These are phyloP conservation scores for Matsumurasca onukii DNA, from an alignment of 1,140 invertebrate species.

Conservation along the genomic window DNA sequence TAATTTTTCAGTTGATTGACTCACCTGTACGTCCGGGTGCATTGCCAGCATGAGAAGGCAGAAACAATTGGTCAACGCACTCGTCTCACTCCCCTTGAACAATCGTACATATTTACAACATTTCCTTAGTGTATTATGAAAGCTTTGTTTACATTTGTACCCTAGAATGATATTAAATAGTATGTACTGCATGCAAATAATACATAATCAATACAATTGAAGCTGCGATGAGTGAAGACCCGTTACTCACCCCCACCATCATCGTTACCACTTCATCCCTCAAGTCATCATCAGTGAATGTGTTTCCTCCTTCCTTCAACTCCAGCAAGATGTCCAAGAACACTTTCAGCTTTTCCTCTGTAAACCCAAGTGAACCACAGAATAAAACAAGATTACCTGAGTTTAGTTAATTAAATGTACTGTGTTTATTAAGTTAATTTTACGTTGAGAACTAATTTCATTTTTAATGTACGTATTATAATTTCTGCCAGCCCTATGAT, in stretches of 20 bases:
- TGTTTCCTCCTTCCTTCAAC: slow-evolving; percentile 48
- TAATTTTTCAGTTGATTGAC: no score
- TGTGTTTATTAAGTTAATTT: not conserved
- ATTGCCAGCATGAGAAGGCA: slow-evolving; percentile 54
- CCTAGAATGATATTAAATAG: no score
- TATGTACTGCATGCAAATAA: no score
- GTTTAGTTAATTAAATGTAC: not conserved
- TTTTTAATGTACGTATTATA: no score
- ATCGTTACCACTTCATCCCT: slow-evolving; percentile 60
- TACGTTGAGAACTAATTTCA: not conserved
- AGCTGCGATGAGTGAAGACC: no score
- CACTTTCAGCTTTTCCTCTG: slow-evolving; percentile 34
- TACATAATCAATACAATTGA: no score
- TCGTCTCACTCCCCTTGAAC: slow-evolving; percentile 73
- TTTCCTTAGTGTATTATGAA: no score
- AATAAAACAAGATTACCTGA: not conserved
- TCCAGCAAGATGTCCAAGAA: slow-evolving; percentile 65
- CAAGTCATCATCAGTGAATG: slow-evolving; percentile 58
- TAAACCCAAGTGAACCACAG: not conserved
- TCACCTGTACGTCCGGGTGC: slow-evolving; percentile 58
- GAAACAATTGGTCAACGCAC: slow-evolving; percentile 50
- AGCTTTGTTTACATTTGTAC: no score
- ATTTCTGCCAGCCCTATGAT: no score
- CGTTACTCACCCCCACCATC: slow-evolving; percentile 58
- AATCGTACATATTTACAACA: slow-evolving; percentile 17